Base-by-base conservation (phyloP, 2,797 vertebrate genomes). In the Bryconaethiops microstoma region DNA sequence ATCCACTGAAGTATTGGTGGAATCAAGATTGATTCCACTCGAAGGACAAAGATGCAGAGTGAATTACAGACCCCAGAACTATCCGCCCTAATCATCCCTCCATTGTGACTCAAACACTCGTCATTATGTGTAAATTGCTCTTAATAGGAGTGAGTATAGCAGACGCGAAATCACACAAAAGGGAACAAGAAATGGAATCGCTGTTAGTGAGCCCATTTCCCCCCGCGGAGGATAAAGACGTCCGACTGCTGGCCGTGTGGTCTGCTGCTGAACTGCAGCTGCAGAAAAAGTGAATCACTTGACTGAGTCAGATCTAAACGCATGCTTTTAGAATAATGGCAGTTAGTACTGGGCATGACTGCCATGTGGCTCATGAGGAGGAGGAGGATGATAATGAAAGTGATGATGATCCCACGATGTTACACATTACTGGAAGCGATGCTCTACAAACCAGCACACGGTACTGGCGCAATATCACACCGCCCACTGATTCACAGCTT, bases 261-360 rank as follows among this genome's bases (percentile, higher is more conserved):
- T 29, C 19, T 39, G 21, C 35, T 69, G 19, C n/a, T 16, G 23
- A 7, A 9, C 59, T 74, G 42, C 17, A 52, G 45, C 39, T 14
- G 6, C 65, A 81, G 73, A 81, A 70, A 69, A 23, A 57, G 7
- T 77, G 76, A 77, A 59, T 77, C 64, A 70, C 65, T 78, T 45
- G 9, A 23, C 39, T 82, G 76, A 78, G 71, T 82, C 81, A 82
- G 72, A 55, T 35, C 10, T 70, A 75, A 78, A 67, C 75, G 81
- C 81, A 69, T 75, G 63, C 52, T 63, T 52, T 78, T 62, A 40
- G 17, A 60, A 68, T 68, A 25, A 74, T 60, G 4, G 59, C 45
- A 55, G 29, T 40, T 39, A 62, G 17, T 62, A 52, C 8, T 35
- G 45, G 54, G 52, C 45, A 70, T 64, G 72, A 77, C 57, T 45